These are phyloP conservation scores for Dasyornis broadbenti DNA, from an alignment of 2,113 vertebrate species.

Conservation along the genomic window DNA sequence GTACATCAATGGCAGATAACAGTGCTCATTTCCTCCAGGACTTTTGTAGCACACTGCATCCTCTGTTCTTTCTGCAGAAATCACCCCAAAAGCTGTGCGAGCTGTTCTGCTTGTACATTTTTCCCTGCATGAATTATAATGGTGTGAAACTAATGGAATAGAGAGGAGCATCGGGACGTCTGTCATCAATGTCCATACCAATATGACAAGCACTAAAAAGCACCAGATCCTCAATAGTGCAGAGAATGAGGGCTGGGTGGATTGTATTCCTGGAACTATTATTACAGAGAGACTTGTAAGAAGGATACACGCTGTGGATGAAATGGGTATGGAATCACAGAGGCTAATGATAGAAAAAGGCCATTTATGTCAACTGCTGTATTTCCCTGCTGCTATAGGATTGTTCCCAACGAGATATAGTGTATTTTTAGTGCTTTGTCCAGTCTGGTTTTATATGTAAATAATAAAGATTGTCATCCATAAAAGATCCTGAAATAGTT, in stretches of 20 bases:
- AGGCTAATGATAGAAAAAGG: constrained; percentile 56
- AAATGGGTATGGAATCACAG: constrained; percentile 44
- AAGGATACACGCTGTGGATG: constrained; percentile 44
- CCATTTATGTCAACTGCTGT: constrained; percentile 40
- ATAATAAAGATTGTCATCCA: constrained; percentile 23
- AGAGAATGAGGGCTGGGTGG: not conserved
- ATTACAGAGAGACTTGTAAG: constrained; percentile 43
- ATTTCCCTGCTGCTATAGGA: constrained; percentile 18
- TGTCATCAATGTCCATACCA: not conserved
- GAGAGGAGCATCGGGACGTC: not conserved
- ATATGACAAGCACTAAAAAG: constrained; percentile 5
- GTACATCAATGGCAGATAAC: not conserved
- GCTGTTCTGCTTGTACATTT: not conserved
- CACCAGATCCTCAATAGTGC: not conserved
- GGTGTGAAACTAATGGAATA: not conserved
- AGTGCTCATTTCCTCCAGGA: not conserved
- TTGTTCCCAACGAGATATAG: not conserved
- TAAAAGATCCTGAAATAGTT: constrained; percentile 30
- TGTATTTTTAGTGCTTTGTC: constrained; percentile 51
- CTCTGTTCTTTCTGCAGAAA: not conserved
- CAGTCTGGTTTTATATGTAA: constrained; percentile 52
- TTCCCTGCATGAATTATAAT: not conserved
- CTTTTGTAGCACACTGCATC: not conserved
- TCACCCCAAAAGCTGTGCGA: not conserved
- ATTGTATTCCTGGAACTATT: constrained; percentile 56